Conservation (phyloP, 2,113 vertebrate genomes). For the Pongo abelii region DNA sequence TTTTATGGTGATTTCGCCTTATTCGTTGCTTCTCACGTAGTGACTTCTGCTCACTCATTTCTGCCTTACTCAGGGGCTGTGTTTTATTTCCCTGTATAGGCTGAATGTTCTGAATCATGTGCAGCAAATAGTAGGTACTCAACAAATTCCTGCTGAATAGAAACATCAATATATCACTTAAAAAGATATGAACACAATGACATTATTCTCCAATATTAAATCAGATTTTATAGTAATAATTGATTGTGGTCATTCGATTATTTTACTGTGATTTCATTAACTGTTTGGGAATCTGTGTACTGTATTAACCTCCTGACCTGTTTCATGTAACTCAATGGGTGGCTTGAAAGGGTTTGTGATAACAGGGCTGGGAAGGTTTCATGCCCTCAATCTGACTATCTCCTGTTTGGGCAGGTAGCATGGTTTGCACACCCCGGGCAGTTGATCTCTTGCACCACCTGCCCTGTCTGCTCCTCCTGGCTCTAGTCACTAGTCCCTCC, state of each 20-base stretch:
- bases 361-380: not conserved
- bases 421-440: not conserved
- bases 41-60: not conserved
- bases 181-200: not conserved
- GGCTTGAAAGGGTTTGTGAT: not conserved
- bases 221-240: constrained; percentile 38
- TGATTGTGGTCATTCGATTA: not conserved
- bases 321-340: not conserved
- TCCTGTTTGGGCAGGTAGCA: not conserved
- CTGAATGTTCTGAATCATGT: not conserved
- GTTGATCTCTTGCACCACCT: not conserved
- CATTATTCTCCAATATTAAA: constrained; percentile 7
- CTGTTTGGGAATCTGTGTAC: not conserved
- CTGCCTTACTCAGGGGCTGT: not conserved
- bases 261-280: constrained; percentile 30
- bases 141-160: not conserved
- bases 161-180: not conserved
- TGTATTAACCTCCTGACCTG: not conserved
- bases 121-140: not conserved
- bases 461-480: not conserved
- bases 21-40: not conserved
- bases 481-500: accelerated
- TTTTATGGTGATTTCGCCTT: not conserved
- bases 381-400: accelerated
- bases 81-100: not conserved